Evolutionary conservation across 2,797 vertebrate genomes (phyloP), one percentile per base, ranked within the genome.

Genomic region (Rhodeus uyekii): DNA sequence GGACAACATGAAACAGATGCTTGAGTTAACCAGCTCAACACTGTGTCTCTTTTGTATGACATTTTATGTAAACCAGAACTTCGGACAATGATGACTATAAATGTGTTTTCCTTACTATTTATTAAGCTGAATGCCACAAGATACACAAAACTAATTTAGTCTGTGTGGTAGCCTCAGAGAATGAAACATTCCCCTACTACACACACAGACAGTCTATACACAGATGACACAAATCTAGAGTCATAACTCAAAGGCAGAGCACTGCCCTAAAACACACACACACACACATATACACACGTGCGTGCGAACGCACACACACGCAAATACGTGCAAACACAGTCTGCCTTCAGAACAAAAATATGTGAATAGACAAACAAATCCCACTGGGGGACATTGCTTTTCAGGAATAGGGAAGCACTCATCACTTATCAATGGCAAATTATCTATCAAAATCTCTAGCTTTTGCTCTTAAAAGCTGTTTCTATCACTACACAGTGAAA

Each of bases 1-100:
- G 68, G 69, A 73, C 79, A 81, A 81, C 69, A 50, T 81, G 42
- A 81, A 81, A 81, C 79, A 81, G 79, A 81, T 81, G 79, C n/a
- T 46, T 39, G 32, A 18, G 71, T 81, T 38, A 80, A 73, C 72
- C n/a, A 73, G 44, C 58, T 64, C 79, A 81, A 39, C 9, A 50
- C 58, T 64, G 68, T 38, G 44, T 81, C 79, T 81, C 14, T 27
- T 80, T 71, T 73, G 10, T 24, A 39, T 81, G 79, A 73, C 58
- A 81, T 63, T 72, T 58, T 46, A 73, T 81, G 68, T 81, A 73
- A 81, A 81, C 79, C 42, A 73, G 42, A 73, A 73, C 46, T 38
- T 39, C 8, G 32, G 55, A 73, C 58, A 81, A 76, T 76, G 74
- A 76, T 76, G 74, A 76, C 74, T 60, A 76, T 63, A 76, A 76